Conservation (phyloP, 2,113 vertebrate genomes). For the Geococcyx californianus region DNA sequence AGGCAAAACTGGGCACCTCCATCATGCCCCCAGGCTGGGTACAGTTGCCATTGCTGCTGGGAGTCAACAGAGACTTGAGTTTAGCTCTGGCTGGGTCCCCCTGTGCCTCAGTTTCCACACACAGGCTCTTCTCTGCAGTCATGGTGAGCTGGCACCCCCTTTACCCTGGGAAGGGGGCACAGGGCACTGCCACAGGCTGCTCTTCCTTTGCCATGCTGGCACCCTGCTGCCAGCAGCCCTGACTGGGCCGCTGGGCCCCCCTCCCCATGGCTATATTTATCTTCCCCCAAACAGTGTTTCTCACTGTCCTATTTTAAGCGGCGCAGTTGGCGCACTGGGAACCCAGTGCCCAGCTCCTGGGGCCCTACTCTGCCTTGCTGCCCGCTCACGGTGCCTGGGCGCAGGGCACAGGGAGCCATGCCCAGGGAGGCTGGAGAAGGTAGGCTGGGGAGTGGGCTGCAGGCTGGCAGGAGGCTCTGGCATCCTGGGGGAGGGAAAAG, state of each 20-base stretch:
- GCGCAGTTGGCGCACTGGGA: slow-evolving; percentile 46
- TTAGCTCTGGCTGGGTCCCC: not conserved
- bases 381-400: not conserved
- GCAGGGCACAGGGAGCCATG: slow-evolving; percentile 54
- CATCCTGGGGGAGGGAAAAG: not conserved
- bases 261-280: slow-evolving; percentile 26
- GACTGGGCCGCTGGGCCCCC: not conserved
- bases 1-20: not conserved
- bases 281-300: slow-evolving; percentile 27
- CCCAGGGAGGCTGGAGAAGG: slow-evolving; percentile 75
- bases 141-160: not conserved
- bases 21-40: not conserved
- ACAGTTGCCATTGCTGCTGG: not conserved
- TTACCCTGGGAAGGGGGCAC: not conserved
- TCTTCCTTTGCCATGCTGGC: not conserved
- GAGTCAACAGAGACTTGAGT: not conserved
- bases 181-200: not conserved
- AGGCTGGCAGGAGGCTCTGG: not conserved
- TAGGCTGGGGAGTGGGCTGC: slow-evolving; percentile 40
- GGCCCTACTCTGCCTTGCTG: slow-evolving; percentile 4
- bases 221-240: not conserved
- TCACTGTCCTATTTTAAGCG: slow-evolving; percentile 75
- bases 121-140: not conserved
- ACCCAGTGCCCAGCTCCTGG: slow-evolving; percentile 29
- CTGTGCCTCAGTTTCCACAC: not conserved